Percentiles rank a stretch among this genome's conserved stretches.
Evolutionary conservation across 2,888 invertebrate genomes (phyloP).

Genomic region (Athalia circularis): DNA sequence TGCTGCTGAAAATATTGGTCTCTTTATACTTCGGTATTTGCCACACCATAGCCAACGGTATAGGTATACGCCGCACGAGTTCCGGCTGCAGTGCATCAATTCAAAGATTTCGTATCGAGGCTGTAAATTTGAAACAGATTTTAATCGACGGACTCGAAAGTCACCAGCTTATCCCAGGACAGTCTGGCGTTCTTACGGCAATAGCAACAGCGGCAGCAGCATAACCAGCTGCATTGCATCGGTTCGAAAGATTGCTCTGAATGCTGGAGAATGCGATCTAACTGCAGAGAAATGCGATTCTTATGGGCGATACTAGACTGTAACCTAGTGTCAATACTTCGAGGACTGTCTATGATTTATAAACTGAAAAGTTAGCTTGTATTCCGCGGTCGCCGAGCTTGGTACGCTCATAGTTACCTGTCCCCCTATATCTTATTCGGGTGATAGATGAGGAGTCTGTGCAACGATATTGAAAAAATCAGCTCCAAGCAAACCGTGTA

Average conservation of each 20-base stretch:
- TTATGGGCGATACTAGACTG: not conserved
- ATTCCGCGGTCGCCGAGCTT: not conserved
- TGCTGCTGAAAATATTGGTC: conserved; percentile 39
- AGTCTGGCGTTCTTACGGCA: conserved; percentile 24
- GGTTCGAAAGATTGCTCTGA: conserved; percentile 23
- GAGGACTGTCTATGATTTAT: conserved; percentile 23
- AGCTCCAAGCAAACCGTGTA: too few relatives aligned
- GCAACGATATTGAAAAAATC: not conserved
- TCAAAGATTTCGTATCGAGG: conserved; percentile 57
- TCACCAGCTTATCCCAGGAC: conserved; percentile 30
- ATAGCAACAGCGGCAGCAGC: too few relatives aligned
- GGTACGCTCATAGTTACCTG: not conserved
- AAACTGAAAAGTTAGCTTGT: not conserved
- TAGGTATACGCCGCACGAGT: conserved; percentile 18
- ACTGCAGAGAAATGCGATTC: conserved; percentile 36
- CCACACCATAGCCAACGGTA: conserved; percentile 16
- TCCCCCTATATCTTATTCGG: not conserved
- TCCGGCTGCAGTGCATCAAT: conserved; percentile 54
- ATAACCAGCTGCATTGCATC: too few relatives aligned
- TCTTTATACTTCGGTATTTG: conserved; percentile 34
- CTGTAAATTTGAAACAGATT: conserved; percentile 59
- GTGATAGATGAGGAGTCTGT: not conserved
- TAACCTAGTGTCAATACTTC: conserved; percentile 19
- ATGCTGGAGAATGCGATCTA: conserved; percentile 29
- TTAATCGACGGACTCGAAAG: conserved; percentile 55